Evolutionary conservation across 92 coral and sea anemone genomes (phyloP), one percentile per base, ranked within the genome.

Genomic region (Zoanthus sansibaricus): DNA sequence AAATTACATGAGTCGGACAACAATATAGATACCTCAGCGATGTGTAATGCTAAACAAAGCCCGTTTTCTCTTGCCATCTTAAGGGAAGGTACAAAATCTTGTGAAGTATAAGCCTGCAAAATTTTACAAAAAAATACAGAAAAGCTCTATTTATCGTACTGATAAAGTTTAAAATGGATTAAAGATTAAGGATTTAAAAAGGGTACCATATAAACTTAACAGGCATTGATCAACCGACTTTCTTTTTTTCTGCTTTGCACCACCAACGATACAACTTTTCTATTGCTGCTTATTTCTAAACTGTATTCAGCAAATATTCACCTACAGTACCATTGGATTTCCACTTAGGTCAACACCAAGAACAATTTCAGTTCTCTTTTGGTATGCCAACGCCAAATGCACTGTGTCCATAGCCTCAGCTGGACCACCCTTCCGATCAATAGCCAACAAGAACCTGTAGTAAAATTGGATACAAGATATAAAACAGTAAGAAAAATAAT

Each of bases 331-430:
- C 52, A 76, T 49, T 14, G 98, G 98, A 71, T 94, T 97, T 20
- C 98, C 98, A 76, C 98, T 92, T 58, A 96, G 85, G 86, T 96
- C 98, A 42, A 96, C 72, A 4, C 98, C 98, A 71, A 90, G 87
- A 59, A 96, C 86, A 48, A 87, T 59, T 64, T 90, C 94, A 47
- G 68, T 59, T 67, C 82, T 89, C 62, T 91, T 82, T 67, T 79
- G 88, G 84, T 71, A 78, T 10, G 86, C 84, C 51, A 86, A 51
- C 31, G 98, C 98, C 59, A 96, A 74, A 16, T 90, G 90, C 1
- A 94, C 96, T 66, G 94, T 94, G 83, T 96, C 94, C 83, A 93
- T 31, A 15, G 98, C 98, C 46, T 96, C 98, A 30, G 83, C 82
- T 46, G 92, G 80, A 1, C 98, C 95, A 46, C 79, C 90, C 82